These are phyloP conservation scores for Netelia inedita DNA, from an alignment of 2,888 invertebrate genomes.

Conservation along the genomic window DNA sequence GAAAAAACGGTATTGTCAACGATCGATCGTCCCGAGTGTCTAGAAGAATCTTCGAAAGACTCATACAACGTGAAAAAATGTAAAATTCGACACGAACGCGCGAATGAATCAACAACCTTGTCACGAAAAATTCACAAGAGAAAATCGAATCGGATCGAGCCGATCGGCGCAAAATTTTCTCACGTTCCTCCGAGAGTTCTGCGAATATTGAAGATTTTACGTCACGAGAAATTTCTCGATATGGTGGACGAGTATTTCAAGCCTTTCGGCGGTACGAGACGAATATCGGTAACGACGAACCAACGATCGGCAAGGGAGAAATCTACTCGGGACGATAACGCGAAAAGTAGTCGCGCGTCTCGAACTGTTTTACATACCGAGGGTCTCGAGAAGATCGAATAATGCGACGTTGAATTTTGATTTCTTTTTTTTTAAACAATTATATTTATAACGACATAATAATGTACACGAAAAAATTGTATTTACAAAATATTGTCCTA, in stretches of 20 bases:
- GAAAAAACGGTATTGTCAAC: constrained; percentile 8
- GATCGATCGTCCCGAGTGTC: constrained; percentile 3
- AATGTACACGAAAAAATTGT: constrained; percentile 31
- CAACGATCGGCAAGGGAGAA: constrained; percentile 22
- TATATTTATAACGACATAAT: constrained; percentile 19
- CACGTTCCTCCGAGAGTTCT: constrained; percentile 58
- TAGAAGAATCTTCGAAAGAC: not conserved
- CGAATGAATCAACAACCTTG: not conserved
- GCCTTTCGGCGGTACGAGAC: constrained; percentile 18
- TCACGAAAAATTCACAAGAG: constrained; percentile 11
- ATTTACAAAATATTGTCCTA: constrained; percentile 48
- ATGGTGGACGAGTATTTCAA: constrained; percentile 64
- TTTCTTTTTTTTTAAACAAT: constrained; percentile 5
- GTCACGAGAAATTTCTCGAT: constrained; percentile 65
- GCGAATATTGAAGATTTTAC: constrained; percentile 58
- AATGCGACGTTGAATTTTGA: not conserved
- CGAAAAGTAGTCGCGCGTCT: not conserved
- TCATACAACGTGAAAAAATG: not conserved
- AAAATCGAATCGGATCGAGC: constrained; percentile 12
- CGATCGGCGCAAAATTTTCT: constrained; percentile 38
- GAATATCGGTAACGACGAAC: not conserved
- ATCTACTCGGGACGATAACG: not conserved
- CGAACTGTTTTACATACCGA: constrained; percentile 18
- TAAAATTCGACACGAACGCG: constrained; percentile 8
- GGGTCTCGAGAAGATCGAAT: not conserved